These are phyloP conservation scores for Mylabris phalerata DNA, from an alignment of 1,140 invertebrate genomes.

Conservation along the genomic window DNA sequence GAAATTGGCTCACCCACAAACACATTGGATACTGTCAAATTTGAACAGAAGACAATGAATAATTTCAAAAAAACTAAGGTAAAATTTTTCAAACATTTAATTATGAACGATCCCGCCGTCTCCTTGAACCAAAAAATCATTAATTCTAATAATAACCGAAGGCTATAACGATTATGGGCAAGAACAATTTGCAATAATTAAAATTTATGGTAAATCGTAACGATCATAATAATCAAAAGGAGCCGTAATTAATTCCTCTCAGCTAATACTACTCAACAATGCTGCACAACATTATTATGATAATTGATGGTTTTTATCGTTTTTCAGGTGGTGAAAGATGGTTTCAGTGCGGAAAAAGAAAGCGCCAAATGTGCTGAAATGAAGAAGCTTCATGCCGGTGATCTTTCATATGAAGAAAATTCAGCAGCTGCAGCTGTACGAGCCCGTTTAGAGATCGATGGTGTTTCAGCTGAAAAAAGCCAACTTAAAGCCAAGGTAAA, in stretches of 20 bases:
- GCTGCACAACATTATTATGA: neutral
- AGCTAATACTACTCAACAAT: no score
- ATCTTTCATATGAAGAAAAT: conserved; percentile 72
- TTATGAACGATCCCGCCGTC: no score
- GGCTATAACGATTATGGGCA: neutral
- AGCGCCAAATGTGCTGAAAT: conserved; percentile 69
- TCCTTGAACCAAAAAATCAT: no score
- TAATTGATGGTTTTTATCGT: neutral
- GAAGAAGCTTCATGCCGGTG: conserved; percentile 69
- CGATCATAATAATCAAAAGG: no score
- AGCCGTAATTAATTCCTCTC: no score
- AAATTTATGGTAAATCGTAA: neutral
- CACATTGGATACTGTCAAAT: conserved; percentile 61
- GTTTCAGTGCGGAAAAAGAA: conserved; percentile 71
- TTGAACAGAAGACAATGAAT: conserved; percentile 69
- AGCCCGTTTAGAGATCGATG: conserved; percentile 64
- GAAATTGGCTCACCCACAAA: conserved; percentile 46
- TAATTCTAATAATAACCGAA: no score
- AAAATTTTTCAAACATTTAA: neutral
- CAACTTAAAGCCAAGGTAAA: conserved; percentile 63
- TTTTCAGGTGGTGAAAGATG: conserved; percentile 63
- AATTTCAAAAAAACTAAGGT: conserved; percentile 72
- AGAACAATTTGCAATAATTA: neutral
- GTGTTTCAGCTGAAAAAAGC: conserved; percentile 68
- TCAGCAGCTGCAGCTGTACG: conserved; percentile 50